phyloP scores from a whole-genome alignment of 2,888 invertebrate species.

The Drosophila mimetica region DNA sequence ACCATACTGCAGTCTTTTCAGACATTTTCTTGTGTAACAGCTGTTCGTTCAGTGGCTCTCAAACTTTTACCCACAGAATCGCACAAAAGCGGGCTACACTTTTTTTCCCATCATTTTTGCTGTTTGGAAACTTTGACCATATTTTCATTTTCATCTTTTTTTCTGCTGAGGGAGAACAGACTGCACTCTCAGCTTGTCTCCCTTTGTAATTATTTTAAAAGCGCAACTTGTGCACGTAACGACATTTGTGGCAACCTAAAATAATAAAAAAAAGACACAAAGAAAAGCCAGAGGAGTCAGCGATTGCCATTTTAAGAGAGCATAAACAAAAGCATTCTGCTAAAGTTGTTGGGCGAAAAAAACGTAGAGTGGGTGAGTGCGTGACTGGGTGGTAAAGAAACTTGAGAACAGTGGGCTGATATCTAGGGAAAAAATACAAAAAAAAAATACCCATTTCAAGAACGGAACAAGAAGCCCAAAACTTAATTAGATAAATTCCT shows the following conservation, averaged over 20 bases:
- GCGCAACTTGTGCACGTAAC: conserved; percentile 79
- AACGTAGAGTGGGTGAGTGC: conserved; percentile 23
- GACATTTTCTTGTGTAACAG: conserved; percentile 43
- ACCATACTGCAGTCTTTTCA: conserved; percentile 40
- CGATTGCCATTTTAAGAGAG: conserved; percentile 72
- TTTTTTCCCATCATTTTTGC: conserved; percentile 42
- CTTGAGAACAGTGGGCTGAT: conserved; percentile 24
- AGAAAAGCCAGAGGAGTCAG: conserved; percentile 31
- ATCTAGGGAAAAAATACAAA: neutral
- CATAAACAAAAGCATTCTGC: conserved; percentile 66
- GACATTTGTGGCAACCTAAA: conserved; percentile 69
- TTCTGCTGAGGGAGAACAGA: neutral
- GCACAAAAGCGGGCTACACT: conserved; percentile 67
- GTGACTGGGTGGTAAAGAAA: conserved; percentile 26
- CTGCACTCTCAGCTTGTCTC: conserved; percentile 28
- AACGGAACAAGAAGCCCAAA: neutral
- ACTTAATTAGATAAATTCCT: conserved; percentile 38
- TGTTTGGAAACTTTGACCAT: conserved; percentile 49
- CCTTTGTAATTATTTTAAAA: conserved; percentile 78
- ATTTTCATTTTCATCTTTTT: conserved; percentile 17
- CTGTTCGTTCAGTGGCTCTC: conserved; percentile 62
- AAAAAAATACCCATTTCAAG: neutral
- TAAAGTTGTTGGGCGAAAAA: conserved; percentile 30
- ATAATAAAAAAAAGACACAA: conserved; percentile 20
- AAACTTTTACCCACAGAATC: conserved; percentile 44